These are phyloP conservation scores for Ranitomeya imitator DNA, from an alignment of 2,113 vertebrate genomes.

Conservation along the genomic window DNA sequence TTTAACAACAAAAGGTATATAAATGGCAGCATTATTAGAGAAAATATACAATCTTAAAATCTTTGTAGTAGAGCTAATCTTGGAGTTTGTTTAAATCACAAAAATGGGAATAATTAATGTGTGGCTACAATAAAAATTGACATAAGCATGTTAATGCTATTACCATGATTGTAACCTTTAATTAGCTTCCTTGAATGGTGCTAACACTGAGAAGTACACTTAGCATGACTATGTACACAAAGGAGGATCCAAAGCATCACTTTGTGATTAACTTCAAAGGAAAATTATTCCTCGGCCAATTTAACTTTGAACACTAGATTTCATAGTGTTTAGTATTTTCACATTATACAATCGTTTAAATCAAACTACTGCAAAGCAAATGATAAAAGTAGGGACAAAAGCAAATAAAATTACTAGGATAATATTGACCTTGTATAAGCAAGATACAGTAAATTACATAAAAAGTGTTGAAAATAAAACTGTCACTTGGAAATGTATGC, in stretches of 20 bases:
- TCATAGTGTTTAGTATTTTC: neutral
- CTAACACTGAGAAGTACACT: neutral
- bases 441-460: neutral
- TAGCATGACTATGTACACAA: constrained; percentile 24
- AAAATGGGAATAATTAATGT: constrained; percentile 9
- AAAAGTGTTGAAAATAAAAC: neutral
- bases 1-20: constrained; percentile 10
- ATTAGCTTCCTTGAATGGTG: constrained; percentile 16
- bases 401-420: neutral
- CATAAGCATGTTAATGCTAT: neutral
- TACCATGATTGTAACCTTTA: constrained; percentile 4
- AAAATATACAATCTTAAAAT: constrained; percentile 3
- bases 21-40: neutral
- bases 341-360: constrained; percentile 61
- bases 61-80: constrained; percentile 10
- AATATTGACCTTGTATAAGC: neutral
- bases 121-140: neutral
- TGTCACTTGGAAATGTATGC: neutral
- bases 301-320: neutral
- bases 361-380: neutral
- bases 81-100: constrained; percentile 5
- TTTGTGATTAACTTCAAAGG: constrained; percentile 36
- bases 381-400: neutral
- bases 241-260: neutral
- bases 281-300: neutral